Percentiles rank a stretch among this genome's conserved stretches.
These are phyloP conservation scores for Meta bourneti DNA, from an alignment of 2,888 invertebrate genomes.

Conservation along the genomic window DNA sequence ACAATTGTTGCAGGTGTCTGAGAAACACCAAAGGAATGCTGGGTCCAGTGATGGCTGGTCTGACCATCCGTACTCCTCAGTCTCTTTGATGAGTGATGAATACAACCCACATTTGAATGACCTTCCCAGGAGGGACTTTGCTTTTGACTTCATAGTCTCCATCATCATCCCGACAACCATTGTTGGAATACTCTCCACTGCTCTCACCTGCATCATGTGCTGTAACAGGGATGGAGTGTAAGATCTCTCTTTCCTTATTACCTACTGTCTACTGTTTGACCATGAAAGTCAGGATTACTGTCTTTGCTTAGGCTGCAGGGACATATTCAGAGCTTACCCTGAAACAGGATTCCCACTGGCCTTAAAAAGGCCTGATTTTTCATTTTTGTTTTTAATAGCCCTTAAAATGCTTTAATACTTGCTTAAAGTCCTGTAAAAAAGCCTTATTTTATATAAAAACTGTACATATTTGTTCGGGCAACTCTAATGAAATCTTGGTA, in stretches of 20 bases:
- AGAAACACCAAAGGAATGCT: conserved; percentile 13
- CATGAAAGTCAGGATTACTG: neutral
- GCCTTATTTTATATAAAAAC: too few relatives aligned
- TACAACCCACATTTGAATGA: conserved; percentile 60
- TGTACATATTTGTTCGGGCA: too few relatives aligned
- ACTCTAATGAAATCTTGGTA: too few relatives aligned
- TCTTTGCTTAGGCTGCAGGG: neutral
- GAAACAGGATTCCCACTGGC: too few relatives aligned
- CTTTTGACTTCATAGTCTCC: conserved; percentile 72
- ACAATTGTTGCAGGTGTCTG: conserved; percentile 49
- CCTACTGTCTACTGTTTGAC: neutral
- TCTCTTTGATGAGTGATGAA: conserved; percentile 66
- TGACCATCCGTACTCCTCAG: conserved; percentile 64
- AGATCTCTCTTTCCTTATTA: conserved; percentile 21
- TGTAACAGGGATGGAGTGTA: conserved; percentile 72
- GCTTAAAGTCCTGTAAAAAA: too few relatives aligned
- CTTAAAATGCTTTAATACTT: too few relatives aligned
- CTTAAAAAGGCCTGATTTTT: too few relatives aligned
- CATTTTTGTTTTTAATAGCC: too few relatives aligned
- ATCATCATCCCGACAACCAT: conserved; percentile 70
- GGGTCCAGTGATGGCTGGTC: conserved; percentile 57
- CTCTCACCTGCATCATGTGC: conserved; percentile 70
- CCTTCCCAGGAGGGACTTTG: conserved; percentile 70
- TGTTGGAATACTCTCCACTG: conserved; percentile 61
- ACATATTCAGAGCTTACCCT: too few relatives aligned